These are phyloP conservation scores for Calyptomena viridis DNA, from an alignment of 2,113 vertebrate genomes.

Conservation along the genomic window DNA sequence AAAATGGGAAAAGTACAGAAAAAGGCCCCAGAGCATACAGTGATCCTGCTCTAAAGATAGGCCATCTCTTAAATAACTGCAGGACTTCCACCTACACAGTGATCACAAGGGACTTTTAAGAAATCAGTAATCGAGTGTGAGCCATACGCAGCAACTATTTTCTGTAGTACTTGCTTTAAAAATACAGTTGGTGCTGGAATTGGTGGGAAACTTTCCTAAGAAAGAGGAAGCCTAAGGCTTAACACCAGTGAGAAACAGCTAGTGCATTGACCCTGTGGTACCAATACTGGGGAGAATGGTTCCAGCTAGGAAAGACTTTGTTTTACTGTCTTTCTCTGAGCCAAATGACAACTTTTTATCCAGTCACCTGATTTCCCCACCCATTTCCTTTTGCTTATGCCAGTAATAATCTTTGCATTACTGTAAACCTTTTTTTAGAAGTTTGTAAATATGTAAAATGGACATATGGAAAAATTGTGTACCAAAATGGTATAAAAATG, in stretches of 20 bases:
- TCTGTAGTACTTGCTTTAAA: neutral
- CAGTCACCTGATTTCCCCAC: neutral
- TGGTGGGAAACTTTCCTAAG: neutral
- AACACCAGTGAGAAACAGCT: neutral
- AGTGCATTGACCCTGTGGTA: neutral
- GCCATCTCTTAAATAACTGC: neutral
- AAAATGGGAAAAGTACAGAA: neutral
- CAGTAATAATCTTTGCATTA: slow-evolving; percentile 43
- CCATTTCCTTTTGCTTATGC: slow-evolving; percentile 26
- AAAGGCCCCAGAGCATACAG: neutral
- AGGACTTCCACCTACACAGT: neutral
- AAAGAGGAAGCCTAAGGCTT: neutral
- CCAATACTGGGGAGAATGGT: neutral
- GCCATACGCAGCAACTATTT: neutral
- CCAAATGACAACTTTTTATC: neutral
- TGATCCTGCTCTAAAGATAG: neutral
- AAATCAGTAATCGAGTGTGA: neutral
- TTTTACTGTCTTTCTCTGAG: neutral
- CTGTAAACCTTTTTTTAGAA: slow-evolving; percentile 64
- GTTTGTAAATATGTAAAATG: slow-evolving; percentile 72
- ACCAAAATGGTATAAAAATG: slow-evolving; percentile 41
- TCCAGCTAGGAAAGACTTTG: neutral
- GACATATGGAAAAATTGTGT: slow-evolving; percentile 31
- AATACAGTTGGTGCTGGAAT: neutral
- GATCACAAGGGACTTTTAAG: neutral